Conservation (phyloP, 2,113 vertebrate genomes). For the Pholis gunnellus region DNA sequence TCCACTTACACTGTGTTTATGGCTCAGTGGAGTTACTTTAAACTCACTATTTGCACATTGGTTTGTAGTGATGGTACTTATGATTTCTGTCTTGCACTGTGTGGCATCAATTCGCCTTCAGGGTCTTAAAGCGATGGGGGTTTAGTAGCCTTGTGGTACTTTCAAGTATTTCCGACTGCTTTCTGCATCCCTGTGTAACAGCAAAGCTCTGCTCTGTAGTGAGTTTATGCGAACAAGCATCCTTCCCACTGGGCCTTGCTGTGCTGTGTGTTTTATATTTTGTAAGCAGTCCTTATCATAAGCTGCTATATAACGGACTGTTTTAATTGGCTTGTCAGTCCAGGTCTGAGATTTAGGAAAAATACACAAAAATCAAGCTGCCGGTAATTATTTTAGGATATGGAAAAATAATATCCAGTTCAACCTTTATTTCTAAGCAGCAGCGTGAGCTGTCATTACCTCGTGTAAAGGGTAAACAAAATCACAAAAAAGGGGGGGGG, state of each 20-base stretch:
- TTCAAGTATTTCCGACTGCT: constrained; percentile 13
- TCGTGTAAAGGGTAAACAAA: constrained; percentile 51
- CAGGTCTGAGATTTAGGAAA: background rate
- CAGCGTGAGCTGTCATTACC: constrained; percentile 22
- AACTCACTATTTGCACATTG: background rate
- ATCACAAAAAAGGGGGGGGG: constrained; percentile 3
- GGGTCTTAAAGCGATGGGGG: background rate
- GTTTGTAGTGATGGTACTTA: background rate
- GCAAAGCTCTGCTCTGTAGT: constrained; percentile 2
- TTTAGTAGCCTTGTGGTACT: background rate
- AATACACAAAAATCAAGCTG: background rate
- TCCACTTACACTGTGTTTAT: background rate
- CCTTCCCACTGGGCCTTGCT: background rate
- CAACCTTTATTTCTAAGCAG: background rate
- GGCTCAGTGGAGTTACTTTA: background rate
- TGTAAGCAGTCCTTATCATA: background rate
- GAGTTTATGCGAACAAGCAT: constrained; percentile 29
- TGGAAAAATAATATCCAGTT: constrained; percentile 14
- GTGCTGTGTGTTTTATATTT: background rate
- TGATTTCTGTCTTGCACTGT: background rate
- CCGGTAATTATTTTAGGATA: background rate
- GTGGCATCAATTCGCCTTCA: background rate
- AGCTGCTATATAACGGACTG: background rate
- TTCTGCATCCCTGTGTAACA: constrained; percentile 2
- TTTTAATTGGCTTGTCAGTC: constrained; percentile 37